Evolutionary conservation across 2,797 vertebrate species (phyloP), one percentile per base, ranked within the genome.

Genomic region (Enoplosus armatus): DNA sequence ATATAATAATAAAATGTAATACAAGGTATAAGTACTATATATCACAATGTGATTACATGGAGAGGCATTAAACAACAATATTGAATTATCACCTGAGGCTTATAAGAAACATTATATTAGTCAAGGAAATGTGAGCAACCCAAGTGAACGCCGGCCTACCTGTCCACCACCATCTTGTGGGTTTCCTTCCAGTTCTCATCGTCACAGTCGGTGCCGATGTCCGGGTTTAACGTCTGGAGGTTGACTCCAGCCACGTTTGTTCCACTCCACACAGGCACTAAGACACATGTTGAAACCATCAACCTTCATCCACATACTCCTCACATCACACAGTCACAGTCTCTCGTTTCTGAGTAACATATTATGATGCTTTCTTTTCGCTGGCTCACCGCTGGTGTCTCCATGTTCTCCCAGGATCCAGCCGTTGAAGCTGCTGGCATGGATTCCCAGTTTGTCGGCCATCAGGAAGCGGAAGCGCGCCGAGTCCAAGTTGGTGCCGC

Each of bases 371-470:
- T 56, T 45, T 59, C 8, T 5, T 18, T 35, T 22, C 26, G 51
- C 33, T 50, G 14, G 29, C 5, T 59, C 27, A 99, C 98, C 98
- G 20, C 98, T 99, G 18, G 98, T 97, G 92, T 99, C 98, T 1
- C 98, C 98, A 0, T 99, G 98, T 51, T 99, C 98, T 72, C 98
- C 98, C 85, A 99, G 84, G 83, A 99, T 95, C 96, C 97, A 99
- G 8, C 98, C 98, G 0, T 98, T 97, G 92, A 98, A 99, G 91
- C 97, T 98, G 84, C 91, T 95, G 26, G 97, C 84, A 72, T 98
- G 97, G 89, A 99, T 94, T n/a, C 97, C 97, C 87, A 99, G 96
- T 64, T 95, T 97, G 75, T 99, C 97, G 0, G 96, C 93, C 95
- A 99, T 98, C 82, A 99, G 91, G 59, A 95, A 97, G 68, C 98